Evolutionary conservation across 35 echinoderm and acorn worm genomes (phyloP).

Genomic region (Hemicentrotus pulcherrimus): DNA sequence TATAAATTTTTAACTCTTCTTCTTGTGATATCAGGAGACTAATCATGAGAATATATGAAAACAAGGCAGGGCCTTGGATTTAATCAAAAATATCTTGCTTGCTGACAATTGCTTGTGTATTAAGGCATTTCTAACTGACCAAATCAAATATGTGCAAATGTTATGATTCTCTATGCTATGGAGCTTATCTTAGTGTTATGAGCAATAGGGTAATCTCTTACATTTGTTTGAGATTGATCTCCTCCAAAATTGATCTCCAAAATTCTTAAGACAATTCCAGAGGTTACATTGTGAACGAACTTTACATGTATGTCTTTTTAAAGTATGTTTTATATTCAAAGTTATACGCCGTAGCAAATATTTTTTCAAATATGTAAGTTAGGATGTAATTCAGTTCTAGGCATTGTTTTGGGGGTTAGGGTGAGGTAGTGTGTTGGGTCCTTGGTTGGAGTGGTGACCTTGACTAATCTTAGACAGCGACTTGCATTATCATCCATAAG

Average conservation of each 20-base stretch:
- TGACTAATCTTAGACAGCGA: not conserved
- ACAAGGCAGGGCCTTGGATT: not conserved
- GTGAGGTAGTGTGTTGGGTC: not conserved
- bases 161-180: not conserved
- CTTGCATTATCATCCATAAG: too few species aligned
- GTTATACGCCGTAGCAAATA: not conserved
- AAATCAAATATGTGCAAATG: not conserved
- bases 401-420: not conserved
- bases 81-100: not conserved
- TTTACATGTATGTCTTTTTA: not conserved
- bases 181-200: not conserved
- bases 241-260: not conserved
- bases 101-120: not conserved
- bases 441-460: not conserved
- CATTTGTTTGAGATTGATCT: too few species aligned
- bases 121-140: not conserved
- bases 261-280: not conserved
- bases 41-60: not conserved
- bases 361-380: not conserved
- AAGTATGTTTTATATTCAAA: not conserved
- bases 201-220: not conserved
- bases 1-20: not conserved
- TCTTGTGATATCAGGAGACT: not conserved
- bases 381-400: not conserved
- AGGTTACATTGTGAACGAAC: not conserved